phyloP scores from a whole-genome alignment of 2,888 invertebrate genomes.

The Protophormia terraenovae region DNA sequence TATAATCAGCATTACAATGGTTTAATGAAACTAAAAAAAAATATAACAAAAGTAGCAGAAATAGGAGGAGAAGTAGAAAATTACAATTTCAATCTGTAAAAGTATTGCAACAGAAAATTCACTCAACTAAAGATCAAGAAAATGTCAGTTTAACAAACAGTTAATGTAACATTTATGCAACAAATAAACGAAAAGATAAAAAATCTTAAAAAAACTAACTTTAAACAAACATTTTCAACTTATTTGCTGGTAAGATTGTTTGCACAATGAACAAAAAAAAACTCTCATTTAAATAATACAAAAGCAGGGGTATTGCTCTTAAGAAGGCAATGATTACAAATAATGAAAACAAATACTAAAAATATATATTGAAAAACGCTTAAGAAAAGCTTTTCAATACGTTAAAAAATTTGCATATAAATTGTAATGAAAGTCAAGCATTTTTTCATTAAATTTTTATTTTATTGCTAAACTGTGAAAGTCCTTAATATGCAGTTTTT shows the following conservation, averaged over 20 bases:
- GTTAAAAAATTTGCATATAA: too few relatives aligned
- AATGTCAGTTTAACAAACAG: slow-evolving; percentile 63
- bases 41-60: not conserved
- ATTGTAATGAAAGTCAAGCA: too few relatives aligned
- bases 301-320: not conserved
- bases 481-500: too few relatives aligned
- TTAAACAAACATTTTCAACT: not conserved
- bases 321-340: not conserved
- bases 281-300: slow-evolving; percentile 32
- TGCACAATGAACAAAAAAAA: not conserved
- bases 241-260: not conserved
- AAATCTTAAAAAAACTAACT: not conserved
- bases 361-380: not conserved
- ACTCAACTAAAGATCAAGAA: slow-evolving; percentile 51
- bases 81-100: slow-evolving; percentile 39
- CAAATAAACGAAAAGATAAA: slow-evolving; percentile 1
- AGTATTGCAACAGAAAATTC: slow-evolving; percentile 44
- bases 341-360: not conserved
- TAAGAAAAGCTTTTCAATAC: not conserved
- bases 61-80: not conserved
- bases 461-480: too few relatives aligned
- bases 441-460: too few relatives aligned
- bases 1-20: slow-evolving; percentile 54
- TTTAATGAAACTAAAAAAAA: slow-evolving; percentile 39
- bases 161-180: slow-evolving; percentile 59